Evolutionary conservation across 1,140 invertebrate species (phyloP).

Genomic region (Meloidogyne chitwoodi): DNA sequence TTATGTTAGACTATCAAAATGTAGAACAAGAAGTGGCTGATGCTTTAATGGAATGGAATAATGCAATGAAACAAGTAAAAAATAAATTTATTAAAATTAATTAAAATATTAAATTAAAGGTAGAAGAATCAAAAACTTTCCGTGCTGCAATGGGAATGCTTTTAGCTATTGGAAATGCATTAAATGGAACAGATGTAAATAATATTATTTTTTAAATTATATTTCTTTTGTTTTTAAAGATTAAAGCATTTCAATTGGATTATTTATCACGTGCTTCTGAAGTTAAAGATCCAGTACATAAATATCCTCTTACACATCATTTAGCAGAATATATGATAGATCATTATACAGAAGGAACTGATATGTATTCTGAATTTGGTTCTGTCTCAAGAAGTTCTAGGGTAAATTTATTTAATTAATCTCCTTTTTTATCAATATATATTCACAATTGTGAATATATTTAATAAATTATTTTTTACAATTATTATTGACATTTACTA

Average conservation of each 20-base stretch:
- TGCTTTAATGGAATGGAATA: constrained; percentile 67
- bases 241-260: constrained; percentile 95
- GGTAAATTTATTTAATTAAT: too few relatives aligned
- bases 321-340: constrained; percentile 94
- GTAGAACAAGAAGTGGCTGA: constrained; percentile 86
- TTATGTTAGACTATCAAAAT: constrained; percentile 95
- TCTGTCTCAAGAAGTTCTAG: constrained; percentile 82
- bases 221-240: constrained; percentile 62
- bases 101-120: constrained; percentile 63
- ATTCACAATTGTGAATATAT: too few relatives aligned
- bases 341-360: constrained; percentile 82
- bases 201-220: constrained; percentile 11
- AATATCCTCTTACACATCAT: constrained; percentile 72
- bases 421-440: too few relatives aligned
- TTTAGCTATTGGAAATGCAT: constrained; percentile 89
- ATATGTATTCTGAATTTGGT: constrained; percentile 94
- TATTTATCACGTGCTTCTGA: constrained; percentile 95
- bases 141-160: constrained; percentile 85
- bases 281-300: constrained; percentile 86
- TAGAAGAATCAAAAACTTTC: constrained; percentile 87
- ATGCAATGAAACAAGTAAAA: constrained; percentile 28
- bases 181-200: constrained; percentile 80
- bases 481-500: too few relatives aligned
- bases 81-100: neutral
- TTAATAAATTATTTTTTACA: too few relatives aligned